Percentiles rank a stretch among this genome's conserved stretches.
phyloP scores from a whole-genome alignment of 1,140 invertebrate species.

The Stenopsyche tienmushanensis region DNA sequence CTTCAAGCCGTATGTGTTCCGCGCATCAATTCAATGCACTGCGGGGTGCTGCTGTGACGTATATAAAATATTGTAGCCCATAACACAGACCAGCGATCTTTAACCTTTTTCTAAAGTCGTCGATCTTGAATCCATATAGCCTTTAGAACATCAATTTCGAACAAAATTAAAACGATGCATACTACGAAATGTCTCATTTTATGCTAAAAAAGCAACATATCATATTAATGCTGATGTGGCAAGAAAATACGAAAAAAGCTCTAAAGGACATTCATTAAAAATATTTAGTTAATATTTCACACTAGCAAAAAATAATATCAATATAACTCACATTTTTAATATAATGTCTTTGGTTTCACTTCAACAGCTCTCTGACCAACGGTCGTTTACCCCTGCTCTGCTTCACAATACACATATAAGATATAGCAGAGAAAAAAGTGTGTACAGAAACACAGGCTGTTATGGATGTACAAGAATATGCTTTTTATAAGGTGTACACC shows the following conservation, averaged over 20 bases:
- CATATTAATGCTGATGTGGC: too few species aligned
- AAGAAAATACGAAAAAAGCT: too few species aligned
- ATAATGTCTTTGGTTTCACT: too few species aligned
- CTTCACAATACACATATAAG: not conserved
- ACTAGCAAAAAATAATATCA: too few species aligned
- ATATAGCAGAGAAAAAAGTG: conserved; percentile 10
- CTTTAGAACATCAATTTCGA: too few species aligned
- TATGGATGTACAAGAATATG: conserved; percentile 23
- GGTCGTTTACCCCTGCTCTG: not conserved
- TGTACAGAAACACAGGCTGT: conserved; percentile 20
- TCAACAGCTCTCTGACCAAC: not conserved
- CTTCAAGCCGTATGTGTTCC: conserved; percentile 31
- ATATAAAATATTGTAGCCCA: conserved; percentile 25
- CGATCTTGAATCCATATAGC: too few species aligned
- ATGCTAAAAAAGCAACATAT: too few species aligned
- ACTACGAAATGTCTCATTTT: too few species aligned
- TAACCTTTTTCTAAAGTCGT: conserved; percentile 11
- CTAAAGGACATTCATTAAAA: too few species aligned
- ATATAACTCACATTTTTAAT: too few species aligned
- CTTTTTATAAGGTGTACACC: conserved; percentile 26
- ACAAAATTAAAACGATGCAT: too few species aligned
- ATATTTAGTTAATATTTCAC: too few species aligned
- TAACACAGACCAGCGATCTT: not conserved
- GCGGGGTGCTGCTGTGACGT: conserved; percentile 24
- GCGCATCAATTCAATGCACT: conserved; percentile 27